Evolutionary conservation across 2,888 invertebrate genomes (phyloP).

Genomic region (Minunthozetes semirufus): DNA sequence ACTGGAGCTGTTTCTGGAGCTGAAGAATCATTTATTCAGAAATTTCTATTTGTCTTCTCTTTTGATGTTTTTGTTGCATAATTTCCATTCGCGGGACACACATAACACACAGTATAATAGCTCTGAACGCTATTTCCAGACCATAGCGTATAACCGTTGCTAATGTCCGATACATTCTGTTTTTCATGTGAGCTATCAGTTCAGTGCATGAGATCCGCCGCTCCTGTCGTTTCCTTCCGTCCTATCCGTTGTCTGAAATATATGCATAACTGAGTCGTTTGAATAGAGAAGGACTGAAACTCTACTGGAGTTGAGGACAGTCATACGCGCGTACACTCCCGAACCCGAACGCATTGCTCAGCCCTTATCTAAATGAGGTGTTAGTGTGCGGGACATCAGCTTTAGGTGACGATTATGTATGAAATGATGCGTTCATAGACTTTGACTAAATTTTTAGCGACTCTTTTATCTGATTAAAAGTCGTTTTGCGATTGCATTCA

Average conservation of each 20-base stretch:
- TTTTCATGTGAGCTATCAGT: not conserved
- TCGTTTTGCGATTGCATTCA: not conserved
- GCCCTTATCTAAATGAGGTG: slow-evolving; percentile 20
- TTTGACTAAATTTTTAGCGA: slow-evolving; percentile 14
- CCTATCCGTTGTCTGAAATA: not conserved
- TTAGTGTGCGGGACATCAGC: slow-evolving; percentile 14
- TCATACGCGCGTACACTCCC: not conserved
- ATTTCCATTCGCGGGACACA: not conserved
- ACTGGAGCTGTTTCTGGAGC: not conserved
- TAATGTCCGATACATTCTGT: slow-evolving; percentile 21
- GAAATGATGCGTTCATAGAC: not conserved
- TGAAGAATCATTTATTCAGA: not conserved
- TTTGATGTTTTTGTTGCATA: not conserved
- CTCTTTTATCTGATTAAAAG: not conserved
- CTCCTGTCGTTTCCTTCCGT: slow-evolving; percentile 26
- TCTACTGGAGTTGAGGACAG: not conserved
- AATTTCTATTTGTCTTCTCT: too few relatives aligned
- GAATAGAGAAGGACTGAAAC: not conserved
- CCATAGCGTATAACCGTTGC: not conserved
- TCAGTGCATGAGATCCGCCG: not conserved
- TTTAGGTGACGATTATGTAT: slow-evolving; percentile 18
- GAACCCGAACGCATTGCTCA: not conserved
- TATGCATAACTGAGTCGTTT: slow-evolving; percentile 22
- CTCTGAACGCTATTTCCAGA: not conserved
- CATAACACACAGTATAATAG: too few relatives aligned